Conservation (phyloP, 2,113 vertebrate genomes). For the Symphodus melops region DNA sequence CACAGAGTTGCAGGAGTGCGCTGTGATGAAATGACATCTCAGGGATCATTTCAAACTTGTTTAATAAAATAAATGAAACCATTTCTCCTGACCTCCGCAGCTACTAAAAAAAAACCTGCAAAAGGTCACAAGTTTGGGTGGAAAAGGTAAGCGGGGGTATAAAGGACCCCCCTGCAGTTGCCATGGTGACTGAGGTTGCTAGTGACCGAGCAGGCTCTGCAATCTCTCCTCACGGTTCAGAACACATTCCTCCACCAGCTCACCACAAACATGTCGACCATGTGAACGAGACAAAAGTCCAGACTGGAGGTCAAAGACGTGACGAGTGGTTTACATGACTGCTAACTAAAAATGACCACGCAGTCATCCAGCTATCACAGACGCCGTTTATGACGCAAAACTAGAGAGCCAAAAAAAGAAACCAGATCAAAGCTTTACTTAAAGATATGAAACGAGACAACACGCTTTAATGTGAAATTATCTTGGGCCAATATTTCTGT, state of each 20-base stretch:
- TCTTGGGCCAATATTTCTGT: too few species aligned
- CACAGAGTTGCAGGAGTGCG: too few species aligned
- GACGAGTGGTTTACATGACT: not conserved
- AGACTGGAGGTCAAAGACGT: not conserved
- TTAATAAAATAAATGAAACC: too few species aligned
- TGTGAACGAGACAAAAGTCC: not conserved
- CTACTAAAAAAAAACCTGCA: not conserved
- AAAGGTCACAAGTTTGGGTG: too few species aligned
- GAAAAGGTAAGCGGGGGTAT: constrained; percentile 4
- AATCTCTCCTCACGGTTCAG: not conserved
- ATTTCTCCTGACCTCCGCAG: not conserved
- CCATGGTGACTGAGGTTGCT: constrained; percentile 60
- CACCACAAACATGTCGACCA: too few species aligned
- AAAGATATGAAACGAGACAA: too few species aligned
- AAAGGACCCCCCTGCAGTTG: constrained; percentile 30
- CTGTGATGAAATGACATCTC: constrained; percentile 3
- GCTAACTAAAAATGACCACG: not conserved
- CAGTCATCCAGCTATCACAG: not conserved
- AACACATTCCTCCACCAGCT: not conserved
- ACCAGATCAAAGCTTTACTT: not conserved
- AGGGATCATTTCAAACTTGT: not conserved
- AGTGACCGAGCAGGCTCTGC: constrained; percentile 27
- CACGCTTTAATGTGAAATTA: too few species aligned
- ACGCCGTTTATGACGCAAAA: not conserved
- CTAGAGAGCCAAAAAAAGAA: not conserved